Conservation (phyloP, 2,797 vertebrate species). For the Mareca strepera region DNA sequence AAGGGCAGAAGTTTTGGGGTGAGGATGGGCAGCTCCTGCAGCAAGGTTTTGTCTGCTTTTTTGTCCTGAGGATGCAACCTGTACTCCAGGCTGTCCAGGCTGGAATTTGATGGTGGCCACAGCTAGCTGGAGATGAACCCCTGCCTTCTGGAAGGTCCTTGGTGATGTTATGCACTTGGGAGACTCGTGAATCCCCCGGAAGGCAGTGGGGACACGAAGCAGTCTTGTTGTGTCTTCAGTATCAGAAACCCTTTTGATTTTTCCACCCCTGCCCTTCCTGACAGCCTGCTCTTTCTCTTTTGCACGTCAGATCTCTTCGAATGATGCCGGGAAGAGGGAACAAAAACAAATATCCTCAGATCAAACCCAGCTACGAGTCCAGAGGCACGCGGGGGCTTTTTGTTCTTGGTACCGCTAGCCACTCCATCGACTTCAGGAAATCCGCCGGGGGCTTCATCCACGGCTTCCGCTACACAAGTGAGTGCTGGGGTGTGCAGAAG, state of each 20-base stretch:
- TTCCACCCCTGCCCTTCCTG: background rate
- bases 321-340: conserved; percentile 72
- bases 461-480: conserved; percentile 96
- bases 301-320: conserved; percentile 71
- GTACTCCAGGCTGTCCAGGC: background rate
- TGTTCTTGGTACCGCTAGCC: conserved; percentile 91
- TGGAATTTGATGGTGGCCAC: background rate
- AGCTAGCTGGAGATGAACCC: background rate
- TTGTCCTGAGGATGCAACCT: background rate
- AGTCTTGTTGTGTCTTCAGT: background rate
- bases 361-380: conserved; percentile 91
- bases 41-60: background rate
- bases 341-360: conserved; percentile 87
- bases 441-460: conserved; percentile 97
- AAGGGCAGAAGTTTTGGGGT: background rate
- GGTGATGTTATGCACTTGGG: background rate
- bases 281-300: conserved; percentile 22
- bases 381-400: conserved; percentile 86
- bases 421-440: conserved; percentile 92
- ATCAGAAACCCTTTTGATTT: background rate
- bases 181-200: background rate
- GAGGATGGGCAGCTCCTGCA: background rate
- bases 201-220: background rate
- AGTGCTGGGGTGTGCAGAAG: conserved; percentile 16
- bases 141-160: background rate